Evolutionary conservation across 2,113 vertebrate species (phyloP).

Genomic region (Myotis lucifugus): DNA sequence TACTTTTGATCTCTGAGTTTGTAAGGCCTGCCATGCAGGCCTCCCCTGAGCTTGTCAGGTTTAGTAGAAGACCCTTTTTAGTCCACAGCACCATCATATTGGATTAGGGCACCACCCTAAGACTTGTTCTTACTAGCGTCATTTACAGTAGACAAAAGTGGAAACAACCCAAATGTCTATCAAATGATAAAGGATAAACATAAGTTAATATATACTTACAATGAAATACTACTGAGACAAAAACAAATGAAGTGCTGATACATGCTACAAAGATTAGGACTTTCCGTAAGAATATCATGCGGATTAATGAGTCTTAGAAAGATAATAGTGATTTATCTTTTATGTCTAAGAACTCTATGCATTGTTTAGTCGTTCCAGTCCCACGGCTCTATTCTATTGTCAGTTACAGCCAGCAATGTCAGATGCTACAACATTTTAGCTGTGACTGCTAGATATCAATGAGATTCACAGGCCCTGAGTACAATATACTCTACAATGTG

Average conservation of each 20-base stretch:
- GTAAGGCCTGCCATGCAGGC: no score
- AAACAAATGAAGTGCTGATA: neutral
- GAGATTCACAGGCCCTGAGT: neutral
- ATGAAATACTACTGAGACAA: neutral
- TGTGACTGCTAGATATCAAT: neutral
- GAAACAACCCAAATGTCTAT: neutral
- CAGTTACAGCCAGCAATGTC: constrained; percentile 41
- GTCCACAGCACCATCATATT: neutral
- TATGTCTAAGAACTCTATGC: neutral
- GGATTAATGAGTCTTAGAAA: neutral
- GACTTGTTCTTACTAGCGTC: neutral
- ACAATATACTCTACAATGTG: constrained; percentile 10
- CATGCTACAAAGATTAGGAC: neutral
- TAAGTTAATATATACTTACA: neutral
- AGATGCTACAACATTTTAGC: constrained; percentile 40
- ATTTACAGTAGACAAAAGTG: neutral
- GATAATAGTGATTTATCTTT: neutral
- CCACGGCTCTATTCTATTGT: neutral
- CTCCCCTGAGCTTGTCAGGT: neutral
- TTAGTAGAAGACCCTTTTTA: neutral
- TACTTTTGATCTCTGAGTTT: neutral
- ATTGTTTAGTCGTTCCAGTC: neutral
- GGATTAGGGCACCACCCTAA: neutral
- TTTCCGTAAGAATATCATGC: neutral
- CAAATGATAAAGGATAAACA: neutral